Evolutionary conservation across 2,888 invertebrate species (phyloP).

Genomic region (Brassicogethes aeneus): DNA sequence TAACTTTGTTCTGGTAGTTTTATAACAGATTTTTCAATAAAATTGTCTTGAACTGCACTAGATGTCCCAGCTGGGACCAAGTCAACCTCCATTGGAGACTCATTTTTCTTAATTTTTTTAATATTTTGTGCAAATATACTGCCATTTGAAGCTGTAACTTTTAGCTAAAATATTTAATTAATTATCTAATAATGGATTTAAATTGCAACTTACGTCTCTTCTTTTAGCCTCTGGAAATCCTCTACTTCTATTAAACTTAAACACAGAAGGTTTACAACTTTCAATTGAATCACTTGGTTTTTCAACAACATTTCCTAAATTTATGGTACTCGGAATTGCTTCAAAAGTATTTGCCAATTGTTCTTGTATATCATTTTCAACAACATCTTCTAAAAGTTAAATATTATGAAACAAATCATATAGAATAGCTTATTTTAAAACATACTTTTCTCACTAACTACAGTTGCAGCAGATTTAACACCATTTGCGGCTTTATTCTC

Average conservation of each 20-base stretch:
- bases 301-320: conserved; percentile 52
- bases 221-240: conserved; percentile 48
- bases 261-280: conserved; percentile 12
- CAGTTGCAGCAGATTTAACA: conserved; percentile 54
- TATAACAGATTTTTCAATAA: conserved; percentile 18
- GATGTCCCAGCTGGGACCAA: conserved; percentile 6
- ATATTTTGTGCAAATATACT: conserved; percentile 47
- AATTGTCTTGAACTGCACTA: too few relatives aligned
- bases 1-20: conserved; percentile 38
- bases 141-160: conserved; percentile 32
- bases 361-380: conserved; percentile 19
- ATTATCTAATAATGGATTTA: conserved; percentile 4
- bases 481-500: conserved; percentile 47
- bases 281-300: conserved; percentile 29
- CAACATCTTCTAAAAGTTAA: conserved; percentile 9
- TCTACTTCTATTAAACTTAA: conserved; percentile 22
- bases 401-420: conserved; percentile 1
- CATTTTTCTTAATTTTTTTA: conserved; percentile 32
- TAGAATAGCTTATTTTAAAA: conserved; percentile 6
- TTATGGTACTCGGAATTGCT: conserved; percentile 37
- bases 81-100: conserved; percentile 19
- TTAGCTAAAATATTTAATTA: conserved; percentile 15
- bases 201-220: conserved; percentile 31
- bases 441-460: conserved; percentile 36
- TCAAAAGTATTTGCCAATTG: conserved; percentile 38